Conservation (phyloP, 2,797 vertebrate genomes). For the Rhinophrynus dorsalis region DNA sequence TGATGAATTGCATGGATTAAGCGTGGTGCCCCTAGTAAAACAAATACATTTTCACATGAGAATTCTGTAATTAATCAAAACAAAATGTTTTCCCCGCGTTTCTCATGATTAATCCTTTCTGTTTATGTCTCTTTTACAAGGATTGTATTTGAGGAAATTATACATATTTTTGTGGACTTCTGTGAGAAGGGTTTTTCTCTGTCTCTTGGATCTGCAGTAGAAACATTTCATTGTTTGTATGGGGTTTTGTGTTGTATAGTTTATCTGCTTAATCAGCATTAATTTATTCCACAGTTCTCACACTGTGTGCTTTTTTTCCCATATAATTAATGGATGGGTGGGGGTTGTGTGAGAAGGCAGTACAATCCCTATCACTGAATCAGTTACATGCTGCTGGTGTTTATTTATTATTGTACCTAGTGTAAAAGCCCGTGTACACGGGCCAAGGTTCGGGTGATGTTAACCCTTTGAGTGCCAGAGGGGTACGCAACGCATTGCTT, state of each 20-base stretch:
- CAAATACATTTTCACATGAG: constrained; percentile 3
- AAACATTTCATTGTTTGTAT: constrained; percentile 8
- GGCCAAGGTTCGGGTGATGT: too few relatives aligned
- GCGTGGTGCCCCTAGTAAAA: neutral
- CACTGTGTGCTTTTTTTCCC: too few relatives aligned
- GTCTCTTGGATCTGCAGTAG: neutral
- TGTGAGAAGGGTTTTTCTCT: neutral
- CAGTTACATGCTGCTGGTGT: too few relatives aligned
- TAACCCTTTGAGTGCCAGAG: too few relatives aligned
- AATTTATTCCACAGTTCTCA: constrained; percentile 4
- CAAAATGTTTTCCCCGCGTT: neutral
- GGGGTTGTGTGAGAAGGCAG: too few relatives aligned
- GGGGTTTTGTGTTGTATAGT: neutral
- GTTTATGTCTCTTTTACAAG: constrained; percentile 1
- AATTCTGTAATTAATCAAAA: constrained; percentile 3
- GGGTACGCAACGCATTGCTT: too few relatives aligned
- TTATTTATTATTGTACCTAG: too few relatives aligned
- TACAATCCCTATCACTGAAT: too few relatives aligned
- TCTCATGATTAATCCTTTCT: constrained; percentile 3
- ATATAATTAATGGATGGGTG: too few relatives aligned
- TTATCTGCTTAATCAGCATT: constrained; percentile 18
- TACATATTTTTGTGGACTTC: neutral
- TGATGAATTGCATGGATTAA: too few relatives aligned
- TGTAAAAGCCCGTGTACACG: too few relatives aligned
- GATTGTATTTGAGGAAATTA: neutral